These are phyloP conservation scores for Tragelaphus imberbis DNA, from an alignment of 2,113 vertebrate species.

Conservation along the genomic window DNA sequence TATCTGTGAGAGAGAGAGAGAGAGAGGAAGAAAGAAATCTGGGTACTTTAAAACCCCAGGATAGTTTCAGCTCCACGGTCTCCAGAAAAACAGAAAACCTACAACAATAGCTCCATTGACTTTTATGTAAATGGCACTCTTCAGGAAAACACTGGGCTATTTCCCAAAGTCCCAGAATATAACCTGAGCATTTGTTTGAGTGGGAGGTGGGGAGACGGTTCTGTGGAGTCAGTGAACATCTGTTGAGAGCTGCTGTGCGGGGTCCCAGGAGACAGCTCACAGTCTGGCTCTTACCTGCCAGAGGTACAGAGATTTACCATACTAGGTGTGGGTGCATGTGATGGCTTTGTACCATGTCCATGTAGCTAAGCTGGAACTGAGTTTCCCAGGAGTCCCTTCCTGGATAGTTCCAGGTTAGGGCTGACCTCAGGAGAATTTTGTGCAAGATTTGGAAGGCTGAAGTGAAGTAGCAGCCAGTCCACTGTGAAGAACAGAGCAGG, in stretches of 20 bases:
- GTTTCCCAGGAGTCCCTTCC: slow-evolving; percentile 30
- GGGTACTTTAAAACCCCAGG: slow-evolving; percentile 42
- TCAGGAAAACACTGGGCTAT: slow-evolving; percentile 66
- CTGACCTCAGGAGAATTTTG: slow-evolving; percentile 7
- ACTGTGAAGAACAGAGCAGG: background rate
- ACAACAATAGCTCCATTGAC: slow-evolving; percentile 66
- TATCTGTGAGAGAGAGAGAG: background rate
- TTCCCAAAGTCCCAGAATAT: slow-evolving; percentile 64
- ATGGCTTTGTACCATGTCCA: background rate
- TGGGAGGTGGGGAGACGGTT: slow-evolving; percentile 44
- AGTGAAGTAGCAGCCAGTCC: background rate
- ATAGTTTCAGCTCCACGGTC: slow-evolving; percentile 34
- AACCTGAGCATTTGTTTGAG: slow-evolving; percentile 65
- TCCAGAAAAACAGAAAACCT: slow-evolving; percentile 58
- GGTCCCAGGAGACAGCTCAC: slow-evolving; percentile 24
- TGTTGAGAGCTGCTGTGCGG: slow-evolving; percentile 50
- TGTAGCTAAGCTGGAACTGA: background rate
- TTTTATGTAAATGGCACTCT: slow-evolving; percentile 72
- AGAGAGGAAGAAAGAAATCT: background rate
- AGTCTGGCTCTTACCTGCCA: slow-evolving; percentile 13
- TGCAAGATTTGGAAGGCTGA: slow-evolving; percentile 4
- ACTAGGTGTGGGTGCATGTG: background rate
- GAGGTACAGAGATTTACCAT: background rate
- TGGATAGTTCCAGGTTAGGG: background rate
- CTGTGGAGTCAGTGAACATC: slow-evolving; percentile 61